phyloP scores from a whole-genome alignment of 2,113 vertebrate genomes.

The Riparia riparia region DNA sequence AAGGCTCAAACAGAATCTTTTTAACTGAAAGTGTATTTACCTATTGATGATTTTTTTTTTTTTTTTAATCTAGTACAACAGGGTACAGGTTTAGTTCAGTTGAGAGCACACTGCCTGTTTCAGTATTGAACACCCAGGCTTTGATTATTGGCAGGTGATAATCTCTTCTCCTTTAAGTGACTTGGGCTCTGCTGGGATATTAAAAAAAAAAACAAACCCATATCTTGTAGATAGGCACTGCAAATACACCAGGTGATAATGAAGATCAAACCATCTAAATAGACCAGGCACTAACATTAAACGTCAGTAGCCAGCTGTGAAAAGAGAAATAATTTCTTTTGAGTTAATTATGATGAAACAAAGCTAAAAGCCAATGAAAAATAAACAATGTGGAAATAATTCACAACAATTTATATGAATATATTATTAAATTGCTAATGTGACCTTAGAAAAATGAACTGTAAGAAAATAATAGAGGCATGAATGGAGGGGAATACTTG shows the following conservation, averaged over 20 bases:
- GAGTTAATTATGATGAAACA: not conserved
- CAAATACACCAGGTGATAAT: not conserved
- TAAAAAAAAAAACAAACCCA: not conserved
- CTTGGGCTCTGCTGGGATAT: not conserved
- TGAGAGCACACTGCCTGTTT: not conserved
- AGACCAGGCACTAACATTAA: not conserved
- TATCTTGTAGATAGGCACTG: not conserved
- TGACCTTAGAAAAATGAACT: not conserved
- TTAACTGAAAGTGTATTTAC: not conserved
- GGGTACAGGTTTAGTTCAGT: not conserved
- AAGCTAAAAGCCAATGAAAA: not conserved
- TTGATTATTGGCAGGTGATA: not conserved
- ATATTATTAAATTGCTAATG: not conserved
- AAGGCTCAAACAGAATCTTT: not conserved
- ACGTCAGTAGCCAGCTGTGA: not conserved
- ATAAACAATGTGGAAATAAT: not conserved
- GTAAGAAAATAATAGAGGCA: not conserved
- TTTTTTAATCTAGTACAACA: not conserved
- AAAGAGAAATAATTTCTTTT: not conserved
- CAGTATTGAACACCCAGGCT: not conserved
- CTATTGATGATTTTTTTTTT: not conserved
- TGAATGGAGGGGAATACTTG: not conserved
- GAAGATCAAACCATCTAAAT: not conserved
- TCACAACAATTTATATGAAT: not conserved
- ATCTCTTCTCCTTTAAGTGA: not conserved